Base-by-base conservation (phyloP, 2,113 vertebrate genomes). In the Podocnemis expansa region DNA sequence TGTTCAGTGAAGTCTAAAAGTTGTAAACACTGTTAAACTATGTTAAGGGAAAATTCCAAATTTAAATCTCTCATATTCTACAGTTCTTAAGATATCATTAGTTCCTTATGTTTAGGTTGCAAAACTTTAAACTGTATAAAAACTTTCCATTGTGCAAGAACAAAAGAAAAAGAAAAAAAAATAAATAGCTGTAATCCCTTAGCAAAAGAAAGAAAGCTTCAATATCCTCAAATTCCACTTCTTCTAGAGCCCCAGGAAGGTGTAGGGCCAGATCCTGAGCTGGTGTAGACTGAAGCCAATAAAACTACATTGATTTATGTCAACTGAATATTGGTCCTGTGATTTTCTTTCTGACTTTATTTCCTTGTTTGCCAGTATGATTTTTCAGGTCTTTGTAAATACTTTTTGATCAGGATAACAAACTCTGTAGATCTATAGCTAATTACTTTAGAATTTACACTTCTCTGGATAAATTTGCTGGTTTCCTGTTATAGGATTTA, bases 401-500 rank as follows among this genome's bases (percentile, higher is more conserved):
- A 21, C n/a, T 55, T 21, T 55, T 89, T 79, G n/a, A 52, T 47
- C 49, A 87, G 52, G 63, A 89, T 60, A 52, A 55, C 49, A 16
- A 41, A 25, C 6, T 86, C 63, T 78, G 6, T 67, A n/a, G 27
- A 60, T 70, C 29, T 84, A 80, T 52, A 41, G 85, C 76, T 70
- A 70, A 70, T 70, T 70, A 70, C 63, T 70, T 70, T 70, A 22
- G 19, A 70, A 70, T 70, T 38, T 70, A 10, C n/a, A 38, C n/a
- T 70, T 70, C 34, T 38, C 63, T 70, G 63, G 94, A 17, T 70
- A 41, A 31, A 84, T 56, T 21, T 82, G 5, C 2, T 25, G 3
- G 1, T 63, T 89, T 90, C 80, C 76, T 80, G 17, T 22, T 43
- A 31, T 86, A 56, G 55, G 91, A 82, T 87, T 90, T 38, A 80